phyloP scores from a whole-genome alignment of 1,140 invertebrate genomes.

The Lineus longissimus region DNA sequence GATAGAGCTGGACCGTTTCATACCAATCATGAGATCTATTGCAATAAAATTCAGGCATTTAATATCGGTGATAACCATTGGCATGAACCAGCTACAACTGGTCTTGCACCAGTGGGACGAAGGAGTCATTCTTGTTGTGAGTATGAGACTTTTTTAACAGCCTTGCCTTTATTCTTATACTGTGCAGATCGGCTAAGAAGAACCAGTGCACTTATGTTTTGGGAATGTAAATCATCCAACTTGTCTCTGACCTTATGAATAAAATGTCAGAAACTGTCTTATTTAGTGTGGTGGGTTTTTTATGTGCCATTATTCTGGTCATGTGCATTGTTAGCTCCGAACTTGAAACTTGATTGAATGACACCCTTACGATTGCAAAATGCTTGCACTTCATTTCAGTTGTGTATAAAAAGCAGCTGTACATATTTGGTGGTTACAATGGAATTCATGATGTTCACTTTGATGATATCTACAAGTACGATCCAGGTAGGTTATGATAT shows the following conservation, averaged over 20 bases:
- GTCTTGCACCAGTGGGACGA: slow-evolving; percentile 66
- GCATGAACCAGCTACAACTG: slow-evolving; percentile 60
- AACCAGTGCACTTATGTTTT: no score
- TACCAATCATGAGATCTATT: slow-evolving; percentile 69
- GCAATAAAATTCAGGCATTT: slow-evolving; percentile 71
- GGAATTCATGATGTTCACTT: slow-evolving; percentile 70
- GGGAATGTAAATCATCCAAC: no score
- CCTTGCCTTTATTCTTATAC: not conserved
- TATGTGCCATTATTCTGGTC: no score
- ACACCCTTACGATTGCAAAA: not conserved
- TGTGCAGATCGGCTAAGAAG: no score
- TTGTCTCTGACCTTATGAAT: no score
- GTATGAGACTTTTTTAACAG: slow-evolving; percentile 31
- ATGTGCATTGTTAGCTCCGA: no score
- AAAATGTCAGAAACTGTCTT: no score
- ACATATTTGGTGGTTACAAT: slow-evolving; percentile 86
- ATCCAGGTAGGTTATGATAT: slow-evolving; percentile 52
- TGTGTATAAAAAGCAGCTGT: slow-evolving; percentile 70
- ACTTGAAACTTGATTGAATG: not conserved
- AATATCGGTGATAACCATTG: slow-evolving; percentile 69
- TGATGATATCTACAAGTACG: slow-evolving; percentile 74
- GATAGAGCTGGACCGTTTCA: slow-evolving; percentile 64
- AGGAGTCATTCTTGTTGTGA: slow-evolving; percentile 85
- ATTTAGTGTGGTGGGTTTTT: no score
- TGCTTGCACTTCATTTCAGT: slow-evolving; percentile 58